These are phyloP conservation scores for Neostethus bicornis DNA, from an alignment of 2,797 vertebrate species.

Conservation along the genomic window DNA sequence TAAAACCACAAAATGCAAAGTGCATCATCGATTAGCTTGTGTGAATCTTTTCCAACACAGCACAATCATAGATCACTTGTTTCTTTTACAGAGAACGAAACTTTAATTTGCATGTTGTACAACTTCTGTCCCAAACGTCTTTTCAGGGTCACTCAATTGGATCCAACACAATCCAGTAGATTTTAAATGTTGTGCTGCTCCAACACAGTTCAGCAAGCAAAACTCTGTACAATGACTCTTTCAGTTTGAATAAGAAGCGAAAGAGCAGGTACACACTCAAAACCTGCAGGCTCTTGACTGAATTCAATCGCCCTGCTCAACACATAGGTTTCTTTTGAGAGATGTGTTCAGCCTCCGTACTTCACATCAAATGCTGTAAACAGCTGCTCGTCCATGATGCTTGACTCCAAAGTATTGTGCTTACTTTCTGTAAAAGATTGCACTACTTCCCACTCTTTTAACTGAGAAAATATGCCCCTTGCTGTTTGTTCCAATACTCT, in stretches of 20 bases:
- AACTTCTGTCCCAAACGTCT: too few species aligned
- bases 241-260: too few species aligned
- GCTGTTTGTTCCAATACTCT: constrained; percentile 34
- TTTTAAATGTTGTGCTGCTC: too few species aligned
- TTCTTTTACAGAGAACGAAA: too few species aligned
- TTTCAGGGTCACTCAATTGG: not conserved
- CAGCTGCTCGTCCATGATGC: constrained; percentile 7
- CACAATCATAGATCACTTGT: constrained; percentile 7
- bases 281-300: too few species aligned
- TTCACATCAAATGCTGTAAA: constrained; percentile 25
- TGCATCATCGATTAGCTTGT: constrained; percentile 10
- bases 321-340: constrained; percentile 9
- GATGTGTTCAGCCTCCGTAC: constrained; percentile 1
- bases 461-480: constrained; percentile 36
- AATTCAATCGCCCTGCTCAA: too few species aligned
- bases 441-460: constrained; percentile 28
- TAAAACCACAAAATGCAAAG: constrained; percentile 5
- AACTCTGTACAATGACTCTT: too few species aligned
- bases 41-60: constrained; percentile 22
- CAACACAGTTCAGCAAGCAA: too few species aligned
- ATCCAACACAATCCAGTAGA: too few species aligned
- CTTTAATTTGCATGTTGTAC: constrained; percentile 3
- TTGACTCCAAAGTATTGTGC: constrained; percentile 18
- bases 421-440: constrained; percentile 25
- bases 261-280: too few species aligned